A percentile compares a stretch with the other conserved stretches of the same genome.
phyloP scores from a whole-genome alignment of 2,888 invertebrate genomes.

The Gerris lacustris region DNA sequence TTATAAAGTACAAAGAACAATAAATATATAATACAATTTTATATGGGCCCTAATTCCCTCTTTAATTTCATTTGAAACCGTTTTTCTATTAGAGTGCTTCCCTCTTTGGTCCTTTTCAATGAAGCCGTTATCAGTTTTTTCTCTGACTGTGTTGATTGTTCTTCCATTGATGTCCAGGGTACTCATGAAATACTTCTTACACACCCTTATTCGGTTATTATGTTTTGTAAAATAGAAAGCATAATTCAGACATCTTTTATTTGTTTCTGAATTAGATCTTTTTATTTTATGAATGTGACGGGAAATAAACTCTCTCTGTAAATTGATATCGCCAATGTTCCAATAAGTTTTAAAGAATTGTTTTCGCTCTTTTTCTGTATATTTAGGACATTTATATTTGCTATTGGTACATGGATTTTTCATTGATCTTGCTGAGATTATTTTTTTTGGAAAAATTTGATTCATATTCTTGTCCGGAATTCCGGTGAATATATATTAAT shows the following conservation, averaged over 20 bases:
- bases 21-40: no score
- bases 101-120: no score
- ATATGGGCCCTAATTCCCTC: no score
- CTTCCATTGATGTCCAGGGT: neutral
- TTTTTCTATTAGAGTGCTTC: no score
- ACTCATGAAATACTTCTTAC: neutral
- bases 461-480: neutral
- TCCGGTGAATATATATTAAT: no score
- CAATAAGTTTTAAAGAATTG: neutral
- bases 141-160: neutral
- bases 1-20: no score
- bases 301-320: neutral
- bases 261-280: neutral
- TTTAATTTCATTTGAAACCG: no score
- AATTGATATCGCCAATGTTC: neutral
- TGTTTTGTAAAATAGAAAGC: neutral
- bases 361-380: neutral
- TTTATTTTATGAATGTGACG: neutral
- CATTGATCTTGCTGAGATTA: neutral
- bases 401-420: neutral
- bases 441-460: neutral
- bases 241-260: neutral
- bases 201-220: neutral
- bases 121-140: neutral
- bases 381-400: neutral